Percentiles rank a stretch among this genome's conserved stretches.
These are phyloP conservation scores for Manis crassicaudata DNA, from an alignment of 2,797 vertebrate genomes.

Conservation along the genomic window DNA sequence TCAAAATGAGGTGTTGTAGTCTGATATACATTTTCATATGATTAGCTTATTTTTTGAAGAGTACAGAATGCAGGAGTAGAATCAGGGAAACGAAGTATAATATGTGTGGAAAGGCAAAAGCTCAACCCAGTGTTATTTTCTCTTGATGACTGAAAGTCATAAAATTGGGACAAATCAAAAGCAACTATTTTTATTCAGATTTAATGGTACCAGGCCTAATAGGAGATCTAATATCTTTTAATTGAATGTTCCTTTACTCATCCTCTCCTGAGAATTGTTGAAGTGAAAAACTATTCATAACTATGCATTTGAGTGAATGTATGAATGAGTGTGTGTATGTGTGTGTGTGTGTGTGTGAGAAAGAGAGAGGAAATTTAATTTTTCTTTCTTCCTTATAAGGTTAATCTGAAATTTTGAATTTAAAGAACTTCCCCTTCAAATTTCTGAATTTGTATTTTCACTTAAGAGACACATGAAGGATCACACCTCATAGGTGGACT, in stretches of 20 bases:
- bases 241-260: not conserved
- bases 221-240: not conserved
- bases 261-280: not conserved
- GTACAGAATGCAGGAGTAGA: not conserved
- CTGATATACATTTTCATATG: conserved; percentile 45
- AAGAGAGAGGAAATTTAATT: not conserved
- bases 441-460: not conserved
- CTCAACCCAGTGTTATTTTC: not conserved
- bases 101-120: not conserved
- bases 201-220: not conserved
- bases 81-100: not conserved
- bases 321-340: not conserved
- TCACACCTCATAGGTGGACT: not conserved
- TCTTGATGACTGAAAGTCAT: not conserved
- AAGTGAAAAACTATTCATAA: conserved; percentile 28
- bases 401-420: not conserved
- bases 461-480: not conserved
- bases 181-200: not conserved
- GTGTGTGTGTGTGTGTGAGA: not conserved
- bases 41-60: conserved; percentile 14
- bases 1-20: not conserved
- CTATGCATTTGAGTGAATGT: not conserved
- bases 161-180: not conserved
- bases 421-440: not conserved
- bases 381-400: not conserved